phyloP scores from a whole-genome alignment of 2,888 invertebrate genomes.

The Pomacea canaliculata region DNA sequence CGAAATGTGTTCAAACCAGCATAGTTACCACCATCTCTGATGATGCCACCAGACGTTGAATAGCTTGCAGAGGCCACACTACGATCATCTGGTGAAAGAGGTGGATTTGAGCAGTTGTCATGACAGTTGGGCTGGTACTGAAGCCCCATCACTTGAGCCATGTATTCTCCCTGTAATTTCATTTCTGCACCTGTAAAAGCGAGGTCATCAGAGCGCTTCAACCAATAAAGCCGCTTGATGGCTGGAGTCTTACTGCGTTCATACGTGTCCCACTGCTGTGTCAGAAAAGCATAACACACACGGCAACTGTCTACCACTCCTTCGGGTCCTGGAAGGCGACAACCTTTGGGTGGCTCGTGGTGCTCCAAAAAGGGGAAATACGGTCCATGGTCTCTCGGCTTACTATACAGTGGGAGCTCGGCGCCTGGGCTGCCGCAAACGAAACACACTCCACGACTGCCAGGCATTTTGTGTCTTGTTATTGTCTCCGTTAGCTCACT shows the following conservation, averaged over 20 bases:
- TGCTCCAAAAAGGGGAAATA: conserved; percentile 93
- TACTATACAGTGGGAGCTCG: conserved; percentile 47
- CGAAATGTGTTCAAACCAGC: neutral
- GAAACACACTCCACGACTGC: conserved; percentile 61
- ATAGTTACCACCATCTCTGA: conserved; percentile 3
- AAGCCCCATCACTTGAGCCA: conserved; percentile 82
- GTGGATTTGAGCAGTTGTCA: conserved; percentile 32
- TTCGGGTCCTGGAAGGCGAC: conserved; percentile 68
- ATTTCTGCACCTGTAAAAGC: conserved; percentile 80
- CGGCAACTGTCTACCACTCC: conserved; percentile 81
- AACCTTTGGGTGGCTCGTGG: conserved; percentile 86
- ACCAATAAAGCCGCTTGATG: conserved; percentile 89
- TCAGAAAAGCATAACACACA: conserved; percentile 86
- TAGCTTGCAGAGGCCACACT: conserved; percentile 11
- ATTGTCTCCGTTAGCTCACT: too few relatives aligned
- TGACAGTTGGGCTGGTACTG: conserved; percentile 57
- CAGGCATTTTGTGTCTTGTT: conserved; percentile 41
- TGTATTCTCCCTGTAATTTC: conserved; percentile 91
- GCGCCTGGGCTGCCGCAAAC: conserved; percentile 68
- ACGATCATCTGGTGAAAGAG: conserved; percentile 33
- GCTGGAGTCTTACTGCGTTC: conserved; percentile 88
- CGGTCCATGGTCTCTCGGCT: conserved; percentile 71
- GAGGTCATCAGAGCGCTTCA: conserved; percentile 91
- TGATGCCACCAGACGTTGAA: conserved; percentile 1
- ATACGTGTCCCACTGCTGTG: conserved; percentile 92